These are phyloP conservation scores for Burhinus oedicnemus DNA, from an alignment of 2,113 vertebrate genomes.

Conservation along the genomic window DNA sequence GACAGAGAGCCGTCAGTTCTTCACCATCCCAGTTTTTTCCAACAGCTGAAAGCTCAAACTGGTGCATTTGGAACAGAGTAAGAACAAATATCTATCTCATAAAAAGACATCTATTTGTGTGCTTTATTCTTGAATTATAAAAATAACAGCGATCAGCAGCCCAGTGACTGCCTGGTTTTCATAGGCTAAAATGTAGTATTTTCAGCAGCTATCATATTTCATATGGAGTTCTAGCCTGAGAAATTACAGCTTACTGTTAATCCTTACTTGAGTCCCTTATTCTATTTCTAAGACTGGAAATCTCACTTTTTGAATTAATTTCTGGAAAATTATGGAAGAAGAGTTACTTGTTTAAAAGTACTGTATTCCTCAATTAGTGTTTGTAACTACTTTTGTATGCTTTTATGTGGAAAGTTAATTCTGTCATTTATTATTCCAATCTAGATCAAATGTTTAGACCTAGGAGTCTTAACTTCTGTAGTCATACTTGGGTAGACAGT, in stretches of 20 bases:
- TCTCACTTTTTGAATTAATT: not conserved
- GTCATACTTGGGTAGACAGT: not conserved
- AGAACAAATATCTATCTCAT: not conserved
- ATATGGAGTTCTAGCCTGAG: not conserved
- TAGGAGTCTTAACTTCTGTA: not conserved
- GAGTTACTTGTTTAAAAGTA: not conserved
- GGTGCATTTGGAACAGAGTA: constrained; percentile 8
- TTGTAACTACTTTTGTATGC: not conserved
- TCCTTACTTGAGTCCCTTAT: not conserved
- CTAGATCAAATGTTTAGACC: not conserved
- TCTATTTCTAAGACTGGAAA: not conserved
- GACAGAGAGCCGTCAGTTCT: not conserved
- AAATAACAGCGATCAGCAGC: not conserved
- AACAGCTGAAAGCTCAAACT: constrained; percentile 15
- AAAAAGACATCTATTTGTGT: not conserved
- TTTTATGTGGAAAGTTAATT: not conserved
- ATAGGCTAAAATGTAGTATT: not conserved
- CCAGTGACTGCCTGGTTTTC: not conserved
- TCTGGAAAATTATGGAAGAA: not conserved
- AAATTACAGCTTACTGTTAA: not conserved
- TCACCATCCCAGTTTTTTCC: not conserved
- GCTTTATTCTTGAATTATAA: not conserved
- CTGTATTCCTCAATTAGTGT: not conserved
- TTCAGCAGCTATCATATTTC: not conserved
- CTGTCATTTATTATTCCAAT: not conserved